These are phyloP conservation scores for Myotis vivesi DNA, from an alignment of 2,797 vertebrate species.

Conservation along the genomic window DNA sequence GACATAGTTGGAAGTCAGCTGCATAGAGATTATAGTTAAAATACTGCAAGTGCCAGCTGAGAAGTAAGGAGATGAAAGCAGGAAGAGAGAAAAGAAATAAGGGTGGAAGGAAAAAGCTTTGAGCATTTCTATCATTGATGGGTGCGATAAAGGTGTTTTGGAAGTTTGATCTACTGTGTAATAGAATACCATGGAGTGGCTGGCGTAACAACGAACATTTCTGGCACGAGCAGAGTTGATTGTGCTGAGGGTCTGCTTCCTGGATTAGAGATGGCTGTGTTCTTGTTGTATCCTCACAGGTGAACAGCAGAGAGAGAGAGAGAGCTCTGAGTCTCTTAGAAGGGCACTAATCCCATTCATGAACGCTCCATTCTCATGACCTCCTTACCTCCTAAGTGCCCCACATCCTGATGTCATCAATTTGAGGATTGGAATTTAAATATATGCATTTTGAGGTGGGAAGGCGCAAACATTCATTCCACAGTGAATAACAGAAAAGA, in stretches of 20 bases:
- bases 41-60: neutral
- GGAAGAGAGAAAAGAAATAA: neutral
- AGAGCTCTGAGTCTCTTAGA: neutral
- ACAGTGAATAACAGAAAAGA: neutral
- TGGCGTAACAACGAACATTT: neutral
- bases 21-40: neutral
- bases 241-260: neutral
- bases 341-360: neutral
- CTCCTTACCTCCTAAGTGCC: neutral
- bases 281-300: neutral
- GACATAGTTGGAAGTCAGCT: neutral
- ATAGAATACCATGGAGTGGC: too few relatives aligned
- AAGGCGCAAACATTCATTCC: neutral
- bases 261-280: neutral
- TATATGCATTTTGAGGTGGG: neutral
- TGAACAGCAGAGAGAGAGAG: neutral
- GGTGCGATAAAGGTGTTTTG: neutral
- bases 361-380: neutral
- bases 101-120: neutral
- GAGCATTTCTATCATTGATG: neutral
- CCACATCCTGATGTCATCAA: neutral
- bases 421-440: neutral
- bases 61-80: neutral
- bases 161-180: neutral
- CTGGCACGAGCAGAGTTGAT: neutral